These are phyloP conservation scores for Lophotis ruficrista DNA, from an alignment of 2,113 vertebrate species.

Conservation along the genomic window DNA sequence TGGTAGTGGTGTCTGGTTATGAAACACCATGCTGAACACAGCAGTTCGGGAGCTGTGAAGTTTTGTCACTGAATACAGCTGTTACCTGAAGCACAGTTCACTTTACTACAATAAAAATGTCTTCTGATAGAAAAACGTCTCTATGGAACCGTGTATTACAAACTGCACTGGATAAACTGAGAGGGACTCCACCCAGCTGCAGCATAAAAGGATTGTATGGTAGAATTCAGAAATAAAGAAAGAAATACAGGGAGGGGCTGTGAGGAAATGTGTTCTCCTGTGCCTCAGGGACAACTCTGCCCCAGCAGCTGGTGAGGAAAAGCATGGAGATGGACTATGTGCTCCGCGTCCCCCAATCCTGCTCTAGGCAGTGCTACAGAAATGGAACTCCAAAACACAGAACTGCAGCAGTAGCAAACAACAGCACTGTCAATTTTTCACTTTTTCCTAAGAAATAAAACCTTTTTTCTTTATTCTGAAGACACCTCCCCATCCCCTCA, in stretches of 20 bases:
- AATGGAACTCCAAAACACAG: no score
- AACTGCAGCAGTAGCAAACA: not conserved
- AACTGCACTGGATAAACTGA: no score
- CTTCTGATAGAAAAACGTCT: not conserved
- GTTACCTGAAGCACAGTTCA: not conserved
- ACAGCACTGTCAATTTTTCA: not conserved
- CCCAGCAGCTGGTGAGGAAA: not conserved
- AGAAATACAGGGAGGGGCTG: not conserved
- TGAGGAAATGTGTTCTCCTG: not conserved
- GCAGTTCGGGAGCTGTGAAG: no score
- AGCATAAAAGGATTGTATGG: fast-evolving
- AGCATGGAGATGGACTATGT: fast-evolving
- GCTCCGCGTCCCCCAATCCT: no score
- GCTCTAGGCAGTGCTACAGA: no score
- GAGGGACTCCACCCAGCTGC: not conserved
- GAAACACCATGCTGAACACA: not conserved
- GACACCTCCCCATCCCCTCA: no score
- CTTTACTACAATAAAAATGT: not conserved
- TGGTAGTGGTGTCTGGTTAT: fast-evolving
- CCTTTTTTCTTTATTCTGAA: not conserved
- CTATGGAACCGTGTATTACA: fast-evolving
- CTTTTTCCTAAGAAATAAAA: not conserved
- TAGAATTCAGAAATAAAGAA: not conserved
- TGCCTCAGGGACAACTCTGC: fast-evolving
- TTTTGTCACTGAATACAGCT: not conserved